Evolutionary conservation across 2,888 invertebrate genomes (phyloP).

Genomic region (Coelopa pilipes): DNA sequence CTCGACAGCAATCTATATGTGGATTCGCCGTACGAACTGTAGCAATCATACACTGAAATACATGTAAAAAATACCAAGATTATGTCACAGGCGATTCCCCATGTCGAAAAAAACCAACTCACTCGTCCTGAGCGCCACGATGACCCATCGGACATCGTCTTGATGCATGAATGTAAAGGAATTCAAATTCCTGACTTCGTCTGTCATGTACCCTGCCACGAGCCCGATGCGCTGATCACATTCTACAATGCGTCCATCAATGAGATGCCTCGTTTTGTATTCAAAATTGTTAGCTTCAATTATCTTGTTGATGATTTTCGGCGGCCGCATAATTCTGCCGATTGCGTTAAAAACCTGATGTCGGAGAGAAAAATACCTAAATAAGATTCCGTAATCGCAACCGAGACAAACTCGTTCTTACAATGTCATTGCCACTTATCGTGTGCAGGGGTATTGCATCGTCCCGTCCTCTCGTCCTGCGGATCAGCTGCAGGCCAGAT

Average conservation of each 20-base stretch:
- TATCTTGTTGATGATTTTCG: slow-evolving; percentile 74
- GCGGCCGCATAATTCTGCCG: slow-evolving; percentile 78
- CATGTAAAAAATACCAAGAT: not conserved
- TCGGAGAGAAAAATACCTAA: not conserved
- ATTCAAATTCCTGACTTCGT: slow-evolving; percentile 87
- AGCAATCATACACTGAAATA: slow-evolving; percentile 81
- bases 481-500: slow-evolving; percentile 65
- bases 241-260: slow-evolving; percentile 89
- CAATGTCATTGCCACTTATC: slow-evolving; percentile 73
- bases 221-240: slow-evolving; percentile 91
- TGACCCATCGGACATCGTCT: slow-evolving; percentile 89
- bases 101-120: no score
- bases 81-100: no score
- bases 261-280: slow-evolving; percentile 88
- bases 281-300: slow-evolving; percentile 81
- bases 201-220: slow-evolving; percentile 88
- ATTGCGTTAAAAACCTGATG: slow-evolving; percentile 72
- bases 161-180: slow-evolving; percentile 91
- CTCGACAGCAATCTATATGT: slow-evolving; percentile 85
- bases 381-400: not conserved
- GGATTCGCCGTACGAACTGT: slow-evolving; percentile 85
- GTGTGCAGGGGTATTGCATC: slow-evolving; percentile 69
- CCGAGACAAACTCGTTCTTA: slow-evolving; percentile 53
- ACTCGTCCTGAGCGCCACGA: slow-evolving; percentile 88
- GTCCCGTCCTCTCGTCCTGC: slow-evolving; percentile 70